Evolutionary conservation across 2,113 vertebrate genomes (phyloP), one percentile per base, ranked within the genome.

Genomic region (Nesogale talazaci): DNA sequence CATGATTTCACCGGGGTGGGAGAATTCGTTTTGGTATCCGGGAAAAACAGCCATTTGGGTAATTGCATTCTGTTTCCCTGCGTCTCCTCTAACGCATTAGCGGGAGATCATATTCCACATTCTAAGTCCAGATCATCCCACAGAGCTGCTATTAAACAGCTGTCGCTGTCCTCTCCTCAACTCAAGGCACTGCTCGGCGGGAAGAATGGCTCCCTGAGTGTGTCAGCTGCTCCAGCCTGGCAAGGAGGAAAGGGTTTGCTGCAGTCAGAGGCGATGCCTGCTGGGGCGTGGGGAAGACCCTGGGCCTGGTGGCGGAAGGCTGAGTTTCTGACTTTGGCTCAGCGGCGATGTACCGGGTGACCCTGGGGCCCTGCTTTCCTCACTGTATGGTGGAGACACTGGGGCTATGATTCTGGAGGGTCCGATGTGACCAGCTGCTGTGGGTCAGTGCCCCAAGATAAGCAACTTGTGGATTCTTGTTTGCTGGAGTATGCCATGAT

Each of bases 31-130:
- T 94, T 74, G 72, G 93, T 96, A 97, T 96, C 94, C 17, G 4
- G 92, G 95, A 96, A 92, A 96, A 95, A 95, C 89, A 96, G 93
- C 67, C 85, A 5, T 97, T 95, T 92, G 93, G 89, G 88, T 96
- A 95, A 97, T 97, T 95, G 77, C 89, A 90, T 96, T 96, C 94
- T 94, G 82, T 94, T 94, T 97, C 96, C 80, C 83, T 6, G n/a
- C 4, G 5, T 92, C 91, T 96, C 91, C 87, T 91, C 76, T 67
- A 94, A 93, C 0, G 15, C 93, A 77, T 95, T 96, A 95, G 61
- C 1, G 0, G 61, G 94, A 96, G 94, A 92, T 94, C 91, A 97
- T 91, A 87, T 76, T 90, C 79, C 85, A 94, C 93, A 78, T 74
- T 94, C 75, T 38, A 85, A 92, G 95, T 92, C 95, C 95, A 93